These are phyloP conservation scores for Oreochromis grahami DNA, from an alignment of 2,797 vertebrate genomes.

Conservation along the genomic window DNA sequence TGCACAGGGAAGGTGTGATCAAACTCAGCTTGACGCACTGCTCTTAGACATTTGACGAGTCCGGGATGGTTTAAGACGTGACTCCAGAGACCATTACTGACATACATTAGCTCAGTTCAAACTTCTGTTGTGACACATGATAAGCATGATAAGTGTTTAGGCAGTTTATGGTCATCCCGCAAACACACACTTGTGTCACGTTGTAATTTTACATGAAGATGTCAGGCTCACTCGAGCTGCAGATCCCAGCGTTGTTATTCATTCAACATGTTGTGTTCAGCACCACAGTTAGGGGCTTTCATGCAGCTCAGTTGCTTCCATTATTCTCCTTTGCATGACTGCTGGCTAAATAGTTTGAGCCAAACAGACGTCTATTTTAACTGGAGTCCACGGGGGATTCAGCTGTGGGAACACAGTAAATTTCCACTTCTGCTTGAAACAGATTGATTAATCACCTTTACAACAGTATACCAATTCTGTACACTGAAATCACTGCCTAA, in stretches of 20 bases:
- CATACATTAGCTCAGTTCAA: conserved; percentile 23
- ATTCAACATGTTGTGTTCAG: conserved; percentile 23
- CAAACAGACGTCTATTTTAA: conserved; percentile 8
- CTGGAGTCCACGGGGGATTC: conserved; percentile 9
- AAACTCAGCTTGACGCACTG: conserved; percentile 93
- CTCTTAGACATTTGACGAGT: conserved; percentile 71
- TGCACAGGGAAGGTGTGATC: conserved; percentile 92
- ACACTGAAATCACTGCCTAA: conserved; percentile 76
- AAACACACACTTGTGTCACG: conserved; percentile 4
- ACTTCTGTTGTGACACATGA: conserved; percentile 38
- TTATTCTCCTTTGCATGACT: conserved; percentile 48
- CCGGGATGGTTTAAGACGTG: neutral
- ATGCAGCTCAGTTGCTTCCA: conserved; percentile 37
- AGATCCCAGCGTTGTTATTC: conserved; percentile 2
- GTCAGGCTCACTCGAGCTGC: conserved; percentile 2
- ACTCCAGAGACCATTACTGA: conserved; percentile 14
- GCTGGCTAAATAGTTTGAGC: conserved; percentile 8
- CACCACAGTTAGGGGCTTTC: neutral
- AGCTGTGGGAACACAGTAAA: conserved; percentile 8
- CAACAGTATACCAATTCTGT: conserved; percentile 53
- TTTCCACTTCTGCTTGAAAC: conserved; percentile 26
- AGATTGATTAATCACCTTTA: conserved; percentile 36
- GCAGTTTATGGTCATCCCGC: conserved; percentile 16
- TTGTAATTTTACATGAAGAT: conserved; percentile 25
- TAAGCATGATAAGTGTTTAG: conserved; percentile 55